These are phyloP conservation scores for Darevskia nairensis DNA, from an alignment of 2,797 vertebrate species.

Conservation along the genomic window DNA sequence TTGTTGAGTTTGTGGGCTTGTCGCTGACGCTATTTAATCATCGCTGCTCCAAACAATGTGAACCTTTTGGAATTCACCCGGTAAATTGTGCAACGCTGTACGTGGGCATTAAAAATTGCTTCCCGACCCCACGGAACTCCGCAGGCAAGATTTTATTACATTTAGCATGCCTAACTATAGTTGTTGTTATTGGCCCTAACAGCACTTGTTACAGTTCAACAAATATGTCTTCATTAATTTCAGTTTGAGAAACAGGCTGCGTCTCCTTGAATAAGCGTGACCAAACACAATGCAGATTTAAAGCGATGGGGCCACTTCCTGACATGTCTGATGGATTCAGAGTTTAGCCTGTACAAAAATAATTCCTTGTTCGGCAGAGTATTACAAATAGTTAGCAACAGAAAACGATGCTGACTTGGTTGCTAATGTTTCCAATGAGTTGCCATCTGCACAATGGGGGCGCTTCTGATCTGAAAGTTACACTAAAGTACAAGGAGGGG, in stretches of 20 bases:
- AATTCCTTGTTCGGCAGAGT: conserved; percentile 22
- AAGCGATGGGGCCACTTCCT: conserved; percentile 34
- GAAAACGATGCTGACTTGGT: not conserved
- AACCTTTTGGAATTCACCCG: conserved; percentile 1
- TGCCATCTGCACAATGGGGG: not conserved
- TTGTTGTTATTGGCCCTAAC: conserved; percentile 67
- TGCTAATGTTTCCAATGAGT: conserved; percentile 17
- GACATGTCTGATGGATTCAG: conserved; percentile 40
- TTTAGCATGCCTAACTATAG: conserved; percentile 43
- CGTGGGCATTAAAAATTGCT: conserved; percentile 21
- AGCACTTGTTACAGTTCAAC: conserved; percentile 62
- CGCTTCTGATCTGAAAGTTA: conserved; percentile 11
- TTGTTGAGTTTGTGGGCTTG: not conserved
- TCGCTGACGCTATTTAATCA: not conserved
- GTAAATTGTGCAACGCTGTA: not conserved
- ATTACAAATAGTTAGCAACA: conserved; percentile 4
- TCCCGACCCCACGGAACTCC: conserved; percentile 29
- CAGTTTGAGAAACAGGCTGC: conserved; percentile 51
- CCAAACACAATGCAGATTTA: conserved; percentile 49
- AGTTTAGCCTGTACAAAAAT: conserved; percentile 19
- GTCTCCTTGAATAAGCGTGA: conserved; percentile 58
- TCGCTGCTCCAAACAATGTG: not conserved
- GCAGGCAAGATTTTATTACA: conserved; percentile 58
- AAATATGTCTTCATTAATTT: conserved; percentile 68
- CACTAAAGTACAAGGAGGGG: not conserved